Evolutionary conservation across 2,888 invertebrate species (phyloP), one percentile per base, ranked within the genome.

Genomic region (Barypeithes pellucidus): DNA sequence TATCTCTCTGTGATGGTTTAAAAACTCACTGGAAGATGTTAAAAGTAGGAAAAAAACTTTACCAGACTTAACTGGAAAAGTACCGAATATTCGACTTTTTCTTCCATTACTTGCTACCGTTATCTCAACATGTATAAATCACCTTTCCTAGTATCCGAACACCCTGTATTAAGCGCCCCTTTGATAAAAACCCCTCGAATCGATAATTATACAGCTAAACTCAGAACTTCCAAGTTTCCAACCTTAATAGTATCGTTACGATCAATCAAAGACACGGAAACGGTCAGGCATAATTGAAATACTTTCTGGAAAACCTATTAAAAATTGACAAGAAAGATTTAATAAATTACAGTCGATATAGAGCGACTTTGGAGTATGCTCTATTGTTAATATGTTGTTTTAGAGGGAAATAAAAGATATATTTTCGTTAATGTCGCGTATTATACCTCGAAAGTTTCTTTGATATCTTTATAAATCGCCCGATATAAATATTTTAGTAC

Each of bases 261-360:
- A 24, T 1, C 54, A 54, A 24, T 24, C 24, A 54, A 24, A 24
- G 24, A 29, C 24, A 24, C n/a, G 24, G 29, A 24, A 54, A 24
- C 54, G n/a, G 12, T 24, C 22, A 54, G 12, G 29, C 12, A 24
- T 54, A 54, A 54, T 54, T 54, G 54, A 54, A 54, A 54, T 24
- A 54, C 54, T 54, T 54, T 54, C 54, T 24, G 2, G 24, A 54
- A 54, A 24, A 24, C 54, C 3, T 20, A 54, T 54, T 24, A 54
- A 54, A 54, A 54, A 54, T 54, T 54, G 24, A 54, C 24, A n/a
- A 14, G 24, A n/a, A 24, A 14, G 54, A 54, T 54, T 29, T 54
- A 3, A 24, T 54, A 54, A 54, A 54, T 54, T 54, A 54, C 24
- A 54, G 54, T 29, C 9, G 29, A 1, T 54, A 54, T 54, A 22